A percentile compares a stretch with the other conserved stretches of the same genome.
These are phyloP conservation scores for Dioctria linearis DNA, from an alignment of 2,888 invertebrate genomes.

Conservation along the genomic window DNA sequence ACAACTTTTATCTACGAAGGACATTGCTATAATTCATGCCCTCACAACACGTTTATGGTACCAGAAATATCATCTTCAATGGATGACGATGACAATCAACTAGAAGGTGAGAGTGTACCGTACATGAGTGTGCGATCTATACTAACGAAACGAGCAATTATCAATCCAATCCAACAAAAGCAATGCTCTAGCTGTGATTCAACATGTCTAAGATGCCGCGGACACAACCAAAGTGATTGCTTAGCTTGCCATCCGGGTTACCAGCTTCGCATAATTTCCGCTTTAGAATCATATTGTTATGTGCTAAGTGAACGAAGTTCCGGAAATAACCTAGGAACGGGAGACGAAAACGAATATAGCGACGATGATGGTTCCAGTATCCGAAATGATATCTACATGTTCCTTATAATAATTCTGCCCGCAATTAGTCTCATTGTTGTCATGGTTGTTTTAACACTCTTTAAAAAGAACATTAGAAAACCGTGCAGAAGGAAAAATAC, in stretches of 20 bases:
- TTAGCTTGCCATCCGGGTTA: conserved; percentile 66
- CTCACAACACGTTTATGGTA: conserved; percentile 64
- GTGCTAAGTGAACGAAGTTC: conserved; percentile 67
- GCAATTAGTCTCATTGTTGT: conserved; percentile 31
- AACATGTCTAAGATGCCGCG: conserved; percentile 67
- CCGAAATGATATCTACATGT: conserved; percentile 19
- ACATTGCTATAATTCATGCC: conserved; percentile 68
- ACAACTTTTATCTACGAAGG: conserved; percentile 66
- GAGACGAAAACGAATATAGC: not conserved
- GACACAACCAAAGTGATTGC: conserved; percentile 67
- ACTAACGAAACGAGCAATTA: conserved; percentile 15
- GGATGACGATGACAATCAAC: not conserved
- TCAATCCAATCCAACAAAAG: conserved; percentile 56
- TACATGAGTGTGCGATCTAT: not conserved
- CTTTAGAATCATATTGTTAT: conserved; percentile 67
- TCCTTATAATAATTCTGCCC: conserved; percentile 34
- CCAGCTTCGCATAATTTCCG: conserved; percentile 63
- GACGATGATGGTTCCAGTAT: not conserved
- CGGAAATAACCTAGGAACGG: conserved; percentile 61
- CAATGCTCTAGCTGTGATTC: conserved; percentile 65
- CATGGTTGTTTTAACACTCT: conserved; percentile 11
- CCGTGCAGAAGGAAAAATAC: not conserved
- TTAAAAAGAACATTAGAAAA: not conserved
- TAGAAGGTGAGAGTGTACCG: not conserved
- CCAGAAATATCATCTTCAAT: conserved; percentile 9